phyloP scores from a whole-genome alignment of 2,888 invertebrate genomes.

The Heteropelma amictum region DNA sequence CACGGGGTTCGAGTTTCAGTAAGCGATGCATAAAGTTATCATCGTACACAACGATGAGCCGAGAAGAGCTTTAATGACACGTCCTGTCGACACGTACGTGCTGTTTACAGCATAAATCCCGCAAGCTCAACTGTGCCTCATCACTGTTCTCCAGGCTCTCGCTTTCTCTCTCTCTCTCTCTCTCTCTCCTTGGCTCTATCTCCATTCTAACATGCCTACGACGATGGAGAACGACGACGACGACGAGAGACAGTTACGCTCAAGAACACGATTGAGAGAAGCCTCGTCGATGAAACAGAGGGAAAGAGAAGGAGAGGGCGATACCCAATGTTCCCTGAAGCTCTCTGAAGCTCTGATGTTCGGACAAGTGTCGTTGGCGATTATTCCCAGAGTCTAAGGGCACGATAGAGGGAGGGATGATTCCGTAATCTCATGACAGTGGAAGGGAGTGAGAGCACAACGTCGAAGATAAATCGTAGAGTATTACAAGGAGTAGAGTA shows the following conservation, averaged over 20 bases:
- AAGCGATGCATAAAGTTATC: constrained; percentile 23
- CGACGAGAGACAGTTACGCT: constrained; percentile 39
- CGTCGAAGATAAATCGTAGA: constrained; percentile 47
- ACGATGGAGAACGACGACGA: constrained; percentile 41
- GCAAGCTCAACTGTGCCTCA: constrained; percentile 43
- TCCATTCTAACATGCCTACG: constrained; percentile 29
- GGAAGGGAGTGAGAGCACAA: constrained; percentile 11
- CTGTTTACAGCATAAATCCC: constrained; percentile 74
- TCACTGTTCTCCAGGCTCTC: constrained; percentile 41
- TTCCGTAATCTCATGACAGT: constrained; percentile 13
- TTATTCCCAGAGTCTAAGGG: constrained; percentile 37
- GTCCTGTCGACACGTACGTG: constrained; percentile 68
- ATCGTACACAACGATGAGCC: constrained; percentile 22
- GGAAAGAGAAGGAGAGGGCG: too few relatives aligned
- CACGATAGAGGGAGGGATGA: background rate
- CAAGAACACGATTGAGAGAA: constrained; percentile 37
- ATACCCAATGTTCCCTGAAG: constrained; percentile 37
- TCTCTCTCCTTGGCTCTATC: background rate
- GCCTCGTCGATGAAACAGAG: constrained; percentile 32
- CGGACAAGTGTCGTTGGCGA: constrained; percentile 46
- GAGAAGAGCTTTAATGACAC: constrained; percentile 70
- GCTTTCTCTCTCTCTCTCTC: background rate
- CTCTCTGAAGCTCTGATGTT: constrained; percentile 37
- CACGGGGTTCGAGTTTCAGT: background rate
- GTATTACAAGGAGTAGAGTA: constrained; percentile 27